Percentiles rank a stretch among this genome's conserved stretches.
Conservation (phyloP, 2,888 invertebrate species). For the Melanophora roralis region DNA sequence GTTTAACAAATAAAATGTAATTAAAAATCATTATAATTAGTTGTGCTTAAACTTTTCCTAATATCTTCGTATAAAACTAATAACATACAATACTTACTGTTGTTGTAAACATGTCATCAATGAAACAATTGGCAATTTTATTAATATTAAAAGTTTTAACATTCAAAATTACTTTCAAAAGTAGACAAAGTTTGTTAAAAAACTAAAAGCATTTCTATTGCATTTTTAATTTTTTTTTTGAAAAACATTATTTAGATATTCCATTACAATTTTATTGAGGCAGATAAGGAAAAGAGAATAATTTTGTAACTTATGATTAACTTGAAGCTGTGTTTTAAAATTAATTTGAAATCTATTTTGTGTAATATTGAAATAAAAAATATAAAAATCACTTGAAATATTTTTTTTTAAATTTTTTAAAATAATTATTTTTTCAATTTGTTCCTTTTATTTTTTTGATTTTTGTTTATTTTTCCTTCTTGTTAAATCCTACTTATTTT, state of each 20-base stretch:
- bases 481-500: background rate
- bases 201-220: slow-evolving; percentile 56
- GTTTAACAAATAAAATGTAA: slow-evolving; percentile 36
- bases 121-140: slow-evolving; percentile 24
- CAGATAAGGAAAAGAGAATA: no score
- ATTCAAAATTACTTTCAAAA: slow-evolving; percentile 40
- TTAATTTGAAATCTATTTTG: no score
- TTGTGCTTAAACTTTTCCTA: slow-evolving; percentile 41
- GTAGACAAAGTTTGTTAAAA: slow-evolving; percentile 35
- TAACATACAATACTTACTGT: background rate
- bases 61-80: no score
- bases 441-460: background rate
- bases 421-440: background rate
- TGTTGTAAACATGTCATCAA: slow-evolving; percentile 19
- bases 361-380: no score
- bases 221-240: no score
- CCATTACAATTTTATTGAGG: no score
- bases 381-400: background rate
- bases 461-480: slow-evolving; percentile 13
- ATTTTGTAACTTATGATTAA: no score
- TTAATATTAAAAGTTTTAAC: slow-evolving; percentile 15
- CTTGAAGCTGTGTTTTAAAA: no score
- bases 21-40: slow-evolving; percentile 44
- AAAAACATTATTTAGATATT: no score
- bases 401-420: background rate